Evolutionary conservation across 2,888 invertebrate genomes (phyloP).

Genomic region (Phrixothrix hirtus): DNA sequence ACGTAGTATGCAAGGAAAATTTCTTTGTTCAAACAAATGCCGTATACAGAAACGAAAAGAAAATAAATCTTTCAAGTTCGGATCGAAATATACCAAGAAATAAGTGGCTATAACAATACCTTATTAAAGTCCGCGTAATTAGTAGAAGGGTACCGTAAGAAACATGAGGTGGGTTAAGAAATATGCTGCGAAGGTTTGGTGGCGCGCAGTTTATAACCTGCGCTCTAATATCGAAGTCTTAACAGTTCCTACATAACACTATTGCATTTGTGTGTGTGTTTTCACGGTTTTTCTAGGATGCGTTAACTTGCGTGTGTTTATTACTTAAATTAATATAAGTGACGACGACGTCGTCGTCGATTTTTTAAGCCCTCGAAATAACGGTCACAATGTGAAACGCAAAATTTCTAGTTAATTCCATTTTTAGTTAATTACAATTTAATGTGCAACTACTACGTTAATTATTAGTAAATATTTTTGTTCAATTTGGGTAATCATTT

Average conservation of each 20-base stretch:
- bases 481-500: too few species aligned
- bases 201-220: slow-evolving; percentile 30
- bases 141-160: slow-evolving; percentile 20
- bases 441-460: too few species aligned
- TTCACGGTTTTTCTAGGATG: slow-evolving; percentile 12
- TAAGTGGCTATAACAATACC: too few species aligned
- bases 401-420: slow-evolving; percentile 1
- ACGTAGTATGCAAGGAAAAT: neutral
- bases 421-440: too few species aligned
- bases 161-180: slow-evolving; percentile 24
- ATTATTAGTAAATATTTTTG: too few species aligned
- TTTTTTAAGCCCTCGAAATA: neutral
- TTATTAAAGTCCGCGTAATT: slow-evolving; percentile 12
- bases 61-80: too few species aligned
- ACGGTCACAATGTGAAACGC: slow-evolving; percentile 15
- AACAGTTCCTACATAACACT: slow-evolving; percentile 22
- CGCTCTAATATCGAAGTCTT: slow-evolving; percentile 24
- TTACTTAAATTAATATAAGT: neutral
- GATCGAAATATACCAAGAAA: too few species aligned
- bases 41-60: too few species aligned
- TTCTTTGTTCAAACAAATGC: too few species aligned
- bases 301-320: slow-evolving; percentile 3
- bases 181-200: slow-evolving; percentile 13
- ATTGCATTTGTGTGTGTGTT: slow-evolving; percentile 14
- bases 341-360: neutral